These are phyloP conservation scores for Chondrosia reniformis DNA, from an alignment of 37 sponge, comb jelly and placozoan species.

Conservation along the genomic window DNA sequence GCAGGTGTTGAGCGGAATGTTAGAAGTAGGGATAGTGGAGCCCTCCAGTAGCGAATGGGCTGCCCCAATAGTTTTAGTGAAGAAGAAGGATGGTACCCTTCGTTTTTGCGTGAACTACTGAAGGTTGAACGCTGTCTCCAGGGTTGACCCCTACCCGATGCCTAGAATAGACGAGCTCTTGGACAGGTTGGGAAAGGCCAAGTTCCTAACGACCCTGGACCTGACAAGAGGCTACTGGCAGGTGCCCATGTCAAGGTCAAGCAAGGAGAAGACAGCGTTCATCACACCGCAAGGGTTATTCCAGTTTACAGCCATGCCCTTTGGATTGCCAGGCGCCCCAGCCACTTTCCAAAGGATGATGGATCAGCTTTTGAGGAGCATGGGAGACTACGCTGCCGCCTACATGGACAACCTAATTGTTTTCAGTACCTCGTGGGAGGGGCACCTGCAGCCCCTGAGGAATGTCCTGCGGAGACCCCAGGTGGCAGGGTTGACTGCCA, in stretches of 20 bases:
- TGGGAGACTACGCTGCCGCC: slow-evolving; percentile 24
- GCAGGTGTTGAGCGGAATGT: too few relatives aligned
- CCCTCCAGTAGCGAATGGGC: too few relatives aligned
- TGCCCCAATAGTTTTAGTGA: too few relatives aligned
- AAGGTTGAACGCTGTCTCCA: too few relatives aligned
- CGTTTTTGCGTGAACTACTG: too few relatives aligned
- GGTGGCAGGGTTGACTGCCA: slow-evolving; percentile 41
- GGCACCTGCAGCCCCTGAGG: slow-evolving; percentile 31
- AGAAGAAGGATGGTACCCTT: too few relatives aligned
- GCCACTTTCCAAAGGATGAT: slow-evolving; percentile 75
- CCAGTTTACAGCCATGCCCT: slow-evolving; percentile 69
- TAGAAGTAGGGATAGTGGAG: too few relatives aligned
- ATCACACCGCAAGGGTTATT: slow-evolving; percentile 51
- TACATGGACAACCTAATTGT: slow-evolving; percentile 71
- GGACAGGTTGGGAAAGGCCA: slow-evolving; percentile 33
- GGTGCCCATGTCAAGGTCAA: too few relatives aligned
- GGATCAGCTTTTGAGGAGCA: slow-evolving; percentile 26
- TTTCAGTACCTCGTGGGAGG: slow-evolving; percentile 58
- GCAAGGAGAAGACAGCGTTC: too few relatives aligned
- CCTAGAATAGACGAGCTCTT: too few relatives aligned
- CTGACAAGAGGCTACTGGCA: too few relatives aligned
- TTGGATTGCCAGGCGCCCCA: slow-evolving; percentile 65
- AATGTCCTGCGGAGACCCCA: slow-evolving; percentile 16
- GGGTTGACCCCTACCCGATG: too few relatives aligned
- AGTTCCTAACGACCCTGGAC: slow-evolving; percentile 54